Conservation (phyloP, 2,113 vertebrate species). For the Rattus rattus region DNA sequence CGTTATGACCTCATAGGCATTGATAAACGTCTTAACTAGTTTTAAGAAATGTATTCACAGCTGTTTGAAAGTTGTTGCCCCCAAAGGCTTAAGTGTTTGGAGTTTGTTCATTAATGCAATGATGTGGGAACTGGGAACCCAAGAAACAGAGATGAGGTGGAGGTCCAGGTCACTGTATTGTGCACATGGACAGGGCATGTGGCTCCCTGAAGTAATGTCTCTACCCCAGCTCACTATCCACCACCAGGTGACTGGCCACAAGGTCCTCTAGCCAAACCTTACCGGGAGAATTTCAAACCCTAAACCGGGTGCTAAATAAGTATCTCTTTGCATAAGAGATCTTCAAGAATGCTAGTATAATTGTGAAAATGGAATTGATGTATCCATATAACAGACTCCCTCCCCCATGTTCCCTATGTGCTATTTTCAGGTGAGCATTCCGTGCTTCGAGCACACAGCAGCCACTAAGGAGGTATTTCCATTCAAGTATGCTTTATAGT, state of each 20-base stretch:
- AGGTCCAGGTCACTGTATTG: too few relatives aligned
- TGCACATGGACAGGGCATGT: not conserved
- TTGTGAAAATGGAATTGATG: not conserved
- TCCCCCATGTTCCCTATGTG: accelerated
- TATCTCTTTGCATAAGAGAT: not conserved
- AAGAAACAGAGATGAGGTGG: not conserved
- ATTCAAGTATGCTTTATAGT: conserved; percentile 7
- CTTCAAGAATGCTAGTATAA: not conserved
- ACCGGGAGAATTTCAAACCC: not conserved
- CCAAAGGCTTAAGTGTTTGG: not conserved
- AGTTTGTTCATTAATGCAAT: not conserved
- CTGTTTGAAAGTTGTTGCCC: not conserved
- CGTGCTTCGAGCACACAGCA: not conserved
- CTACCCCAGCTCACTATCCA: not conserved
- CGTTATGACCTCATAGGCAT: not conserved
- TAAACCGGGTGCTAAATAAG: not conserved
- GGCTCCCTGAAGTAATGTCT: not conserved
- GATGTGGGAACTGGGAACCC: not conserved
- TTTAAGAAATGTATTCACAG: not conserved
- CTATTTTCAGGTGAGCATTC: not conserved
- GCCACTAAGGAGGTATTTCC: not conserved
- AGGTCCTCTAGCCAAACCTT: not conserved
- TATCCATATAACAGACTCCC: not conserved
- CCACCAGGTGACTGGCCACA: not conserved
- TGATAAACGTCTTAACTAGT: not conserved